Base-by-base conservation (phyloP, 2,797 vertebrate genomes). In the Chiroxiphia lanceolata region DNA sequence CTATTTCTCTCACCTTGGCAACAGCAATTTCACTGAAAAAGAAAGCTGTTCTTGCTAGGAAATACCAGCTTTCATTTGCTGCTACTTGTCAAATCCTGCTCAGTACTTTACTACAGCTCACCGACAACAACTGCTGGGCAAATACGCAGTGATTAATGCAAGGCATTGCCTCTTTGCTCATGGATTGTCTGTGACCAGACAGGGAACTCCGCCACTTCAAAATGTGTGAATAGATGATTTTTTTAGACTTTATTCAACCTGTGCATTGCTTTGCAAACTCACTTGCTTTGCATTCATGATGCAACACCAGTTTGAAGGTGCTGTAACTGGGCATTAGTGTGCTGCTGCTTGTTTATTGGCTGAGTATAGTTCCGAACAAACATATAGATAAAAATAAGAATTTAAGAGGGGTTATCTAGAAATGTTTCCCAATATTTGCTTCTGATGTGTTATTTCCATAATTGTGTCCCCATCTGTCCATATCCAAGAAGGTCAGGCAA, bases 1-100 rank as follows among this genome's bases (percentile, higher is more conserved):
- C 56, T 93, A 89, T 77, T 77, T 78, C 83, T 91, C 86, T 96
- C 89, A 81, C 92, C 91, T 88, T 93, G 80, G 83, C 80, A 96
- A 89, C 88, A 81, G 79, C 64, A 91, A 76, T 94, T 95, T 92
- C 81, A 76, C 63, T 72, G 70, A 44, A 77, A 90, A 77, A 61
- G 18, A 45, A 92, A 87, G 59, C 45, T 85, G 91, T 21, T 96
- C 74, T 74, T 89, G 48, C 67, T 89, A 90, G 76, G 83, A 95
- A 93, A 94, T 33, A 74, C 67, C 15, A 80, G 64, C 72, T 91
- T 93, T 83, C 31, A 72, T 82, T 89, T 78, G 59, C 76, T 83
- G 79, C 61, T 79, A 29, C 81, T 71, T 95, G 83, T 93, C 87
- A 93, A 78, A 90, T 89, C 69, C 83, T 91, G 54, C 79, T 92